phyloP scores from a whole-genome alignment of 2,888 invertebrate species.

The Aleiodes leptofemur region DNA sequence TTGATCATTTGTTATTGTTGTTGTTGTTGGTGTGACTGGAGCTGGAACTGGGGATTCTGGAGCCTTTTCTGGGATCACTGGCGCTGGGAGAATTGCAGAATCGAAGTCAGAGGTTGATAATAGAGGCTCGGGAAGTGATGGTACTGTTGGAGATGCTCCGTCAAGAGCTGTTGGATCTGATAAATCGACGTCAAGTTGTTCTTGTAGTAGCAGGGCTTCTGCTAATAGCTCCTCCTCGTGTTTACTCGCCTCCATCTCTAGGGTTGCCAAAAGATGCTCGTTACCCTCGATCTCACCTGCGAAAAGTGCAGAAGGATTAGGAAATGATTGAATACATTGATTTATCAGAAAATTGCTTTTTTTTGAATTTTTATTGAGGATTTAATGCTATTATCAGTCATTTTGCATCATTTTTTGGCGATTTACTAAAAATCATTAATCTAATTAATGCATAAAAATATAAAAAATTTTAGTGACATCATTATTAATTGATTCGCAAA shows the following conservation, averaged over 20 bases:
- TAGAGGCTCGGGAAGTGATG: conserved; percentile 57
- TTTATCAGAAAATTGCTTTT: too few species aligned
- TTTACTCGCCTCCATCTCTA: conserved; percentile 72
- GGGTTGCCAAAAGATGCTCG: conserved; percentile 70
- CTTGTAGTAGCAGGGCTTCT: conserved; percentile 71
- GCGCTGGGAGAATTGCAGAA: conserved; percentile 35
- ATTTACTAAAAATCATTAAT: too few species aligned
- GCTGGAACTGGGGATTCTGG: conserved; percentile 43
- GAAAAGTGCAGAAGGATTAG: conserved; percentile 14
- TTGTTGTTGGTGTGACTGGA: conserved; percentile 43
- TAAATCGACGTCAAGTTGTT: conserved; percentile 70
- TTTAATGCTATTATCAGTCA: too few species aligned
- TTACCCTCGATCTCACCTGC: conserved; percentile 71
- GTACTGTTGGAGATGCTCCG: conserved; percentile 55
- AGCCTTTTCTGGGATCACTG: conserved; percentile 44
- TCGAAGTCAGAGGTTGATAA: conserved; percentile 53
- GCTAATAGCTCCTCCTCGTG: conserved; percentile 72
- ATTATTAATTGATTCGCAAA: not conserved
- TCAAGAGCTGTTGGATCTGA: conserved; percentile 63
- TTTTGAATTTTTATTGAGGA: too few species aligned
- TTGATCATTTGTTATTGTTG: conserved; percentile 63
- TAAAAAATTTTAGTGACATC: too few species aligned
- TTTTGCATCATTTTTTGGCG: too few species aligned
- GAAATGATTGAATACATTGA: too few species aligned
- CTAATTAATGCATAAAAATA: too few species aligned